phyloP scores from a whole-genome alignment of 2,888 invertebrate species.

The Scaptomyza reducta region DNA sequence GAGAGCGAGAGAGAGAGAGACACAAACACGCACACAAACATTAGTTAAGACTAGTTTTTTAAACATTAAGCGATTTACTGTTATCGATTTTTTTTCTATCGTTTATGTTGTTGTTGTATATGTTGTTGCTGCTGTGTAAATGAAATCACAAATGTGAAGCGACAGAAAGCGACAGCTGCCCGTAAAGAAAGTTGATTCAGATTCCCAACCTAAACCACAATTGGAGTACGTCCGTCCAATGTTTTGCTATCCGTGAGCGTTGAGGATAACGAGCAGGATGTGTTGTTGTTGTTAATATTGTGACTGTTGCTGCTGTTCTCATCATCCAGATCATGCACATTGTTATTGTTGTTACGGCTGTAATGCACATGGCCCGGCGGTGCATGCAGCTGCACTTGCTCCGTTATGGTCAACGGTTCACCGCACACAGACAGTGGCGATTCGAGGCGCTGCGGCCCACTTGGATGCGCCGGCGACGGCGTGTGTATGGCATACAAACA shows the following conservation, averaged over 20 bases:
- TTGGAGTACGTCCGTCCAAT: conserved; percentile 82
- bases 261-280: conserved; percentile 82
- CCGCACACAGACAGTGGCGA: conserved; percentile 49
- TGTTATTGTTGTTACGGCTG: conserved; percentile 40
- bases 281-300: conserved; percentile 76
- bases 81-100: conserved; percentile 31
- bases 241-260: conserved; percentile 83
- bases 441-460: conserved; percentile 34
- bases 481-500: conserved; percentile 78
- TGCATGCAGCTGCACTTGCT: conserved; percentile 74
- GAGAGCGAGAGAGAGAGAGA: conserved; percentile 39
- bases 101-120: conserved; percentile 37
- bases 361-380: conserved; percentile 40
- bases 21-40: conserved; percentile 66
- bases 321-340: conserved; percentile 32
- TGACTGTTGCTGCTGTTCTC: conserved; percentile 50
- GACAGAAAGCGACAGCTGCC: conserved; percentile 30
- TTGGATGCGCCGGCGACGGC: conserved; percentile 61
- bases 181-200: conserved; percentile 5
- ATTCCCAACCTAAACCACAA: conserved; percentile 73
- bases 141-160: conserved; percentile 65
- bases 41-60: conserved; percentile 69
- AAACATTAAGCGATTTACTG: conserved; percentile 65
- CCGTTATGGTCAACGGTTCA: conserved; percentile 70
- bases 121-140: conserved; percentile 38